Conservation (phyloP, 2,888 invertebrate genomes). For the Salticus scenicus region DNA sequence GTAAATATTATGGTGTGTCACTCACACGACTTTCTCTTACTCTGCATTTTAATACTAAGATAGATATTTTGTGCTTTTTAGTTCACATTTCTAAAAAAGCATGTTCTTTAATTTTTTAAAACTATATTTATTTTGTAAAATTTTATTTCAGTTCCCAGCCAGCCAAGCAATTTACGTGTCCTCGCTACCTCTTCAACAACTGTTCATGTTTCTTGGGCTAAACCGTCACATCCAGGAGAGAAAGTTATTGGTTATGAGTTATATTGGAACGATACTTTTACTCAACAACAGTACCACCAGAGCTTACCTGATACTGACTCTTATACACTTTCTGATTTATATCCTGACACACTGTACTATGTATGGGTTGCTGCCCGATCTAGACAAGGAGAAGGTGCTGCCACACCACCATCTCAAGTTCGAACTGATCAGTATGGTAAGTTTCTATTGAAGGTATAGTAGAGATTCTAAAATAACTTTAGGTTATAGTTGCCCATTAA, state of each 20-base stretch:
- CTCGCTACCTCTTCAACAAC: conserved; percentile 92
- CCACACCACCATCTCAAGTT: conserved; percentile 95
- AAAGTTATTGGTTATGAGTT: conserved; percentile 96
- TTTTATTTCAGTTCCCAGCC: conserved; percentile 85
- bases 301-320: conserved; percentile 88
- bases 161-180: conserved; percentile 94
- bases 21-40: too few species aligned
- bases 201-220: conserved; percentile 93
- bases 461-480: background rate
- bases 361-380: conserved; percentile 97
- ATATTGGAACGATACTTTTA: conserved; percentile 97
- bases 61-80: too few species aligned
- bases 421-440: conserved; percentile 99
- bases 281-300: conserved; percentile 75
- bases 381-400: conserved; percentile 94
- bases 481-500: background rate
- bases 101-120: too few species aligned
- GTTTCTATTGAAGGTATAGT: conserved; percentile 75
- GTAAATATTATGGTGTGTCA: too few species aligned
- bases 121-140: too few species aligned
- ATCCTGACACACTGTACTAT: conserved; percentile 96
- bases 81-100: too few species aligned
- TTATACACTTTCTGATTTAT: conserved; percentile 91
- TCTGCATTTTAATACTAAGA: too few species aligned
- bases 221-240: conserved; percentile 92